Percentiles rank a stretch among this genome's conserved stretches.
phyloP scores from a whole-genome alignment of 2,113 vertebrate species.

The Sisor rabdophorus region DNA sequence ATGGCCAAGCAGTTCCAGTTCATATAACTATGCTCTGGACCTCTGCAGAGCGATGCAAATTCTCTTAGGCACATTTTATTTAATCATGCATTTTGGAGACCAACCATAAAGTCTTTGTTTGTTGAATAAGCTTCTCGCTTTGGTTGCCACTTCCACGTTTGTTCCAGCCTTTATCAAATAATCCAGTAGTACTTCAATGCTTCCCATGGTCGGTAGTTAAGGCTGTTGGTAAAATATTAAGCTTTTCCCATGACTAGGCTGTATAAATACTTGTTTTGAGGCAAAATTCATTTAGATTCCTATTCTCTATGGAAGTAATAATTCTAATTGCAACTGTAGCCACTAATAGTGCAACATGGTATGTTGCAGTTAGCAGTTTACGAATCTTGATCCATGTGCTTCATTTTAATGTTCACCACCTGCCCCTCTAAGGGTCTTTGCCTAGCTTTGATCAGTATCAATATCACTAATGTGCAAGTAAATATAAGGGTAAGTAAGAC shows the following conservation, averaged over 20 bases:
- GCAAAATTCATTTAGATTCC: no score
- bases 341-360: neutral
- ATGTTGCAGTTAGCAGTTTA: neutral
- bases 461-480: constrained; percentile 30
- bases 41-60: neutral
- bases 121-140: neutral
- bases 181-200: neutral
- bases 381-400: constrained; percentile 1
- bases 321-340: neutral
- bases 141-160: neutral
- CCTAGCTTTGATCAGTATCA: constrained; percentile 32
- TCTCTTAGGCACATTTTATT: constrained; percentile 16
- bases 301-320: no score
- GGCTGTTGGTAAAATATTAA: neutral
- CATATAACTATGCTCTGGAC: constrained; percentile 11
- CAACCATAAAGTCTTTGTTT: constrained; percentile 12
- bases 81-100: neutral
- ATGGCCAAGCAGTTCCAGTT: constrained; percentile 18
- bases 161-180: neutral
- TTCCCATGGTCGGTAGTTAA: neutral
- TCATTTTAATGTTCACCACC: constrained; percentile 16
- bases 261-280: neutral
- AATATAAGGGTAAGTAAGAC: constrained; percentile 34
- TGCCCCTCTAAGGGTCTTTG: constrained; percentile 18
- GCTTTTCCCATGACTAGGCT: neutral